phyloP scores from a whole-genome alignment of 1,140 invertebrate genomes.

The Phortica variegata region DNA sequence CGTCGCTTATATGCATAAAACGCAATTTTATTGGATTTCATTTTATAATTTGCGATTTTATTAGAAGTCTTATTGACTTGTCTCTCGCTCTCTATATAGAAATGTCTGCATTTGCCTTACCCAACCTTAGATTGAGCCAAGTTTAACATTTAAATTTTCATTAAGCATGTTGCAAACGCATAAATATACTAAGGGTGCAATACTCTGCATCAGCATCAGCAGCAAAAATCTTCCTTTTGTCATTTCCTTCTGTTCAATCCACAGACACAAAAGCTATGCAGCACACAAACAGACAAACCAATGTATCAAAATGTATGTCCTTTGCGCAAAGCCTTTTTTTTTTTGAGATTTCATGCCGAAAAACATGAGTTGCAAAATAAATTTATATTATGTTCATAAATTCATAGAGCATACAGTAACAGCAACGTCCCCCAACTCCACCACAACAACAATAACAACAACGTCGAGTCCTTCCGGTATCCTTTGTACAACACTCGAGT shows the following conservation, averaged over 20 bases:
- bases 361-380: conserved; percentile 56
- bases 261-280: too few species aligned
- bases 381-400: conserved; percentile 58
- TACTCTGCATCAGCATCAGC: conserved; percentile 13
- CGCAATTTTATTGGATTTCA: too few species aligned
- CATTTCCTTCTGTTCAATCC: conserved; percentile 15
- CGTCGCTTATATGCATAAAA: too few species aligned
- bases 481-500: too few species aligned
- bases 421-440: conserved; percentile 25
- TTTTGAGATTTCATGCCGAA: conserved; percentile 44
- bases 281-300: too few species aligned
- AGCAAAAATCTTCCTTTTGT: conserved; percentile 6
- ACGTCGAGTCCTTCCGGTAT: too few species aligned
- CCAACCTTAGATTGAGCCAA: conserved; percentile 12
- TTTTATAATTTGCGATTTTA: too few species aligned
- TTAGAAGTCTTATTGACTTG: too few species aligned
- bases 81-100: too few species aligned
- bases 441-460: conserved; percentile 37
- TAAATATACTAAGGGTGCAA: conserved; percentile 57
- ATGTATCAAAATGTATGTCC: too few species aligned
- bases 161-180: conserved; percentile 55
- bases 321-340: too few species aligned
- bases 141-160: conserved; percentile 56
- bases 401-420: conserved; percentile 44
- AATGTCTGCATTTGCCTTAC: background rate